These are phyloP conservation scores for Pelodiscus sinensis DNA, from an alignment of 2,113 vertebrate species.

Conservation along the genomic window DNA sequence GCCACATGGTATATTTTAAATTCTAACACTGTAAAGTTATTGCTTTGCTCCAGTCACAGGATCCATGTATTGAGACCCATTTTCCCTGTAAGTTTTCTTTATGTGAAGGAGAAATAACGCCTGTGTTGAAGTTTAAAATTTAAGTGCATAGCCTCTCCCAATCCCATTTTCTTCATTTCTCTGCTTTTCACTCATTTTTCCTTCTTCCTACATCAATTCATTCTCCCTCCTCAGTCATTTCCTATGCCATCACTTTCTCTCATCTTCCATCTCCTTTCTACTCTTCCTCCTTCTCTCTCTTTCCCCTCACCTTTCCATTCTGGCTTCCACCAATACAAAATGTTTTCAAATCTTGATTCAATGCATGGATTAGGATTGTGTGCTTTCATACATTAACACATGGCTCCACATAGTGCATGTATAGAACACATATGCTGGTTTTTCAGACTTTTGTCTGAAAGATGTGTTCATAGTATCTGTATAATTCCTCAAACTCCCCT, in stretches of 20 bases:
- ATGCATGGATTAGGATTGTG: neutral
- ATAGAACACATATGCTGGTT: neutral
- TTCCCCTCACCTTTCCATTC: neutral
- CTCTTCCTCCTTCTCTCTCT: neutral
- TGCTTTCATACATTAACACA: neutral
- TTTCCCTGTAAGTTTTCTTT: neutral
- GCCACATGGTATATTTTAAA: neutral
- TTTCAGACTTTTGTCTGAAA: neutral
- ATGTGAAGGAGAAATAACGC: neutral
- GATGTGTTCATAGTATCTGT: neutral
- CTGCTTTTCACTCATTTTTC: neutral
- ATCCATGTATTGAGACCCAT: neutral
- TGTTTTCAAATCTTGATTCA: neutral
- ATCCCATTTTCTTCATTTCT: neutral
- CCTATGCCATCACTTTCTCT: neutral
- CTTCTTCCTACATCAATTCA: neutral
- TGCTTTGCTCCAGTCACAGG: neutral
- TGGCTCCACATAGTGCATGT: neutral
- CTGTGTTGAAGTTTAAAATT: neutral
- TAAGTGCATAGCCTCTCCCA: neutral
- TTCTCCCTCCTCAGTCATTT: neutral
- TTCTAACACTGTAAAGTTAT: neutral
- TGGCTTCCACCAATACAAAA: neutral
- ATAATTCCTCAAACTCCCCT: neutral
- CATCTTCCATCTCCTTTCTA: neutral